Conservation (phyloP, 2,113 vertebrate species). For the Melospiza melodia region DNA sequence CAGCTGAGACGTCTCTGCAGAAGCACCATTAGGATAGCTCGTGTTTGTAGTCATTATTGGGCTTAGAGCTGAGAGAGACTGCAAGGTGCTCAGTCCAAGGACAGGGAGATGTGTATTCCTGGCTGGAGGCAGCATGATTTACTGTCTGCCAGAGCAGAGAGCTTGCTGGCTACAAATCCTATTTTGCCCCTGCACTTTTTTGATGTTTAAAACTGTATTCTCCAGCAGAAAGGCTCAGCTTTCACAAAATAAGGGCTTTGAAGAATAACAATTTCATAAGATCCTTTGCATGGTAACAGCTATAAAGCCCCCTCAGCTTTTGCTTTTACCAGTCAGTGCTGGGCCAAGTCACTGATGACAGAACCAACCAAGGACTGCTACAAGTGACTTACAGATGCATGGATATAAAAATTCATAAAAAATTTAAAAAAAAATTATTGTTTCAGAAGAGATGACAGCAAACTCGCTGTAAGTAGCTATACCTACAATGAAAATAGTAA, state of each 20-base stretch:
- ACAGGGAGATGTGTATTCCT: accelerated
- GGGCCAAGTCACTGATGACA: background rate
- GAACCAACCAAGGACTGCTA: background rate
- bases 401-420: background rate
- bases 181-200: background rate
- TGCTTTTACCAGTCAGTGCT: background rate
- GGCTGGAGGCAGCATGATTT: background rate
- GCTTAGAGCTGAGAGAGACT: background rate
- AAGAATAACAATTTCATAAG: background rate
- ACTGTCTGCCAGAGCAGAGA: background rate
- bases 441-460: background rate
- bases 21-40: accelerated
- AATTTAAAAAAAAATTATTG: background rate
- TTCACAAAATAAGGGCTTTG: background rate
- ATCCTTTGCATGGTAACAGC: background rate
- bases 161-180: background rate
- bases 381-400: background rate
- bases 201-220: background rate
- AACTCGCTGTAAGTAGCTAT: background rate
- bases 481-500: background rate
- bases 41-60: background rate
- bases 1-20: background rate
- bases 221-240: background rate
- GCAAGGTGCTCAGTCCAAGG: accelerated
- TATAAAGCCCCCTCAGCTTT: background rate